Evolutionary conservation across 2,888 invertebrate genomes (phyloP).

Genomic region (Acrobasis repandana): DNA sequence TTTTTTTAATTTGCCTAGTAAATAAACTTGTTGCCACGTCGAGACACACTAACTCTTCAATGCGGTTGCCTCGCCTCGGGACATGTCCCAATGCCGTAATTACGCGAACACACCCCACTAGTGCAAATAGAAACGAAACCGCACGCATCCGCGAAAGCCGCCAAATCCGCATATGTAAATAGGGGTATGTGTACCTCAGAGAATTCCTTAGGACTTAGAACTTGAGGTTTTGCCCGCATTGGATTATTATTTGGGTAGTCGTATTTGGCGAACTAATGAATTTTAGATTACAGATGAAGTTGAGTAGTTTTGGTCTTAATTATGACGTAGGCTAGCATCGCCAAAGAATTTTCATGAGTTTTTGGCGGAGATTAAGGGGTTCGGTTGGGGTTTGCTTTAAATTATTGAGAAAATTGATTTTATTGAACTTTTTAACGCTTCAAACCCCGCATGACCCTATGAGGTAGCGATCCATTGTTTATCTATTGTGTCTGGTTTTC

Average conservation of each 20-base stretch:
- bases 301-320: not conserved
- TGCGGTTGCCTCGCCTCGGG: constrained; percentile 66
- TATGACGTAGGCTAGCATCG: no score
- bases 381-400: no score
- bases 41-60: constrained; percentile 42
- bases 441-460: no score
- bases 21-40: constrained; percentile 36
- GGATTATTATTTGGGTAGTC: constrained; percentile 15
- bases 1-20: no score
- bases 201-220: constrained; percentile 29
- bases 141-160: constrained; percentile 52
- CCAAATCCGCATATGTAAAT: constrained; percentile 65
- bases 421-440: no score
- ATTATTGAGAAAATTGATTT: no score
- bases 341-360: not conserved
- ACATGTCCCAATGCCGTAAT: constrained; percentile 76
- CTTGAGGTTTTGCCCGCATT: constrained; percentile 18
- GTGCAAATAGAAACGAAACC: constrained; percentile 78
- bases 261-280: constrained; percentile 5
- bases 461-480: no score
- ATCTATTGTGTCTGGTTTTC: no score
- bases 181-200: constrained; percentile 51
- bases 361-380: no score
- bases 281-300: not conserved
- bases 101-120: constrained; percentile 74